These are phyloP conservation scores for Tricholaema leucomelas DNA, from an alignment of 2,113 vertebrate genomes.

Conservation along the genomic window DNA sequence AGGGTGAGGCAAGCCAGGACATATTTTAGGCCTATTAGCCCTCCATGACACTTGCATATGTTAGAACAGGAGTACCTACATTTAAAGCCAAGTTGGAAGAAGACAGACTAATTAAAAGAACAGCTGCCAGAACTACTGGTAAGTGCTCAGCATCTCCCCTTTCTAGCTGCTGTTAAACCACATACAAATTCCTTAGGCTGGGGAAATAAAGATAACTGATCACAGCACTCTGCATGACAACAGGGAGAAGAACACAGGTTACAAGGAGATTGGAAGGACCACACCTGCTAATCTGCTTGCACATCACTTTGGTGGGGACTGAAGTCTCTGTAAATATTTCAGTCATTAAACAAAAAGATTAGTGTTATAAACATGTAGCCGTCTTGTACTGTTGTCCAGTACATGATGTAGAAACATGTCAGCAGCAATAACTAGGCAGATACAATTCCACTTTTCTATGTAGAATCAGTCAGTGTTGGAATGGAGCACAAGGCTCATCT, in stretches of 20 bases:
- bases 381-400: not conserved
- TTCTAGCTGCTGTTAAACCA: conserved; percentile 28
- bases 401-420: not conserved
- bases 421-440: not conserved
- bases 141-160: conserved; percentile 21
- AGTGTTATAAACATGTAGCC: not conserved
- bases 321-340: not conserved
- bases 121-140: not conserved
- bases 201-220: conserved; percentile 7
- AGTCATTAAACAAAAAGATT: not conserved
- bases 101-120: conserved; percentile 14
- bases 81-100: conserved; percentile 5
- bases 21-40: no score
- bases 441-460: not conserved
- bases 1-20: no score
- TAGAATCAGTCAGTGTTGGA: no score
- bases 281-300: not conserved
- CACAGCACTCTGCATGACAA: not conserved
- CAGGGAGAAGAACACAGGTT: not conserved
- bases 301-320: not conserved
- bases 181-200: not conserved
- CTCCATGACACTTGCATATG: no score
- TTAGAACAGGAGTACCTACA: not conserved
- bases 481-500: no score
- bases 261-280: not conserved